Evolutionary conservation across 1,140 invertebrate genomes (phyloP).

Genomic region (Wiebesia pumilae): DNA sequence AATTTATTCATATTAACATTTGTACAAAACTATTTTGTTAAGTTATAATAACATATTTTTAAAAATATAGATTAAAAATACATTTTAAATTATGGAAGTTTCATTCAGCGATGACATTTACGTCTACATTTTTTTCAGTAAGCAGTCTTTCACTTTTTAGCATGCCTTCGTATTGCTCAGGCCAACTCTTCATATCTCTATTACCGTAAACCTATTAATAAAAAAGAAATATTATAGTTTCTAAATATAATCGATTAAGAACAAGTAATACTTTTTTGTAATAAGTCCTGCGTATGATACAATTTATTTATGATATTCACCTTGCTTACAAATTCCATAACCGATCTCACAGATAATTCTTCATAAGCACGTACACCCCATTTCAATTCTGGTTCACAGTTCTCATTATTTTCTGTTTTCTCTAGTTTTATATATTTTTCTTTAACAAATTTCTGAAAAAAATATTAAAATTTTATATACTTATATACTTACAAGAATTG

Average conservation of each 20-base stretch:
- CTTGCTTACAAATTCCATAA: conserved; percentile 61
- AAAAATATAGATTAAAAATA: too few species aligned
- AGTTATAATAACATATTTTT: neutral
- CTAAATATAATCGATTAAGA: neutral
- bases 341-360: conserved; percentile 57
- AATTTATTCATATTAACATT: neutral
- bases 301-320: conserved; percentile 53
- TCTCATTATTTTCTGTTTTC: conserved; percentile 27
- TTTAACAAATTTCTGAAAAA: conserved; percentile 64
- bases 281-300: neutral
- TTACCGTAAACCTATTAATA: conserved; percentile 59
- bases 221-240: conserved; percentile 30
- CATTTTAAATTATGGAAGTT: too few species aligned
- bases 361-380: conserved; percentile 63
- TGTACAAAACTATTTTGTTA: neutral
- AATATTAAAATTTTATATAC: conserved; percentile 29
- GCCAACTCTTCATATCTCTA: conserved; percentile 57
- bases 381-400: conserved; percentile 51
- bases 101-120: too few species aligned
- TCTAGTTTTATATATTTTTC: conserved; percentile 60
- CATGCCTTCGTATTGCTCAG: conserved; percentile 54
- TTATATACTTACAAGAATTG: conserved; percentile 7
- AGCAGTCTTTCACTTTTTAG: neutral
- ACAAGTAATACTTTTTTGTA: neutral
- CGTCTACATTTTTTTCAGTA: too few species aligned